These are phyloP conservation scores for Oryzaephilus surinamensis DNA, from an alignment of 1,140 invertebrate species.

Conservation along the genomic window DNA sequence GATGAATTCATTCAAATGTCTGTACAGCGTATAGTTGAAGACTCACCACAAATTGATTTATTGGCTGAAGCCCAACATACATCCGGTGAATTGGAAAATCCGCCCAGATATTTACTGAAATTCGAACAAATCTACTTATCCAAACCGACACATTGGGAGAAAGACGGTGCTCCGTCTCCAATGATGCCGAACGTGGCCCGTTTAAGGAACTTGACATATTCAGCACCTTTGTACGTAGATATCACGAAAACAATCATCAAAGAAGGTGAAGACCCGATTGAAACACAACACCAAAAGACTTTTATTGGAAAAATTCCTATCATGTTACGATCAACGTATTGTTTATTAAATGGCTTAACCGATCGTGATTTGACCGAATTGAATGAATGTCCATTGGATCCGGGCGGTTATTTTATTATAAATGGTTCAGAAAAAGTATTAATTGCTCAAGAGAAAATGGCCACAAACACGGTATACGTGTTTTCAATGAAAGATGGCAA, in stretches of 20 bases:
- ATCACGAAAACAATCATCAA: slow-evolving; percentile 92
- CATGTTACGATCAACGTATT: slow-evolving; percentile 96
- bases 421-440: slow-evolving; percentile 94
- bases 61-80: slow-evolving; percentile 96
- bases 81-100: slow-evolving; percentile 83
- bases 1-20: slow-evolving; percentile 99
- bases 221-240: slow-evolving; percentile 96
- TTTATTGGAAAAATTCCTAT: slow-evolving; percentile 99
- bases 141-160: slow-evolving; percentile 99
- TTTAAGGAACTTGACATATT: slow-evolving; percentile 81
- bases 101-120: slow-evolving; percentile 84
- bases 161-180: slow-evolving; percentile 94
- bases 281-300: slow-evolving; percentile 93
- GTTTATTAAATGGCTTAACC: slow-evolving; percentile 81
- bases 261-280: slow-evolving; percentile 82
- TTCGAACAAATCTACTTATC: slow-evolving; percentile 99
- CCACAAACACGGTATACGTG: slow-evolving; percentile 98
- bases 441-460: slow-evolving; percentile 99
- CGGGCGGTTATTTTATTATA: slow-evolving; percentile 94
- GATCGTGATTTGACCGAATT: slow-evolving; percentile 98
- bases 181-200: slow-evolving; percentile 99
- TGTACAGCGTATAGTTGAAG: slow-evolving; percentile 96
- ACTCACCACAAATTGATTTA: slow-evolving; percentile 93
- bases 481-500: slow-evolving; percentile 98
- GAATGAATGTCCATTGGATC: slow-evolving; percentile 97